phyloP scores from a whole-genome alignment of 2,888 invertebrate genomes.

The Tetragonisca angustula region DNA sequence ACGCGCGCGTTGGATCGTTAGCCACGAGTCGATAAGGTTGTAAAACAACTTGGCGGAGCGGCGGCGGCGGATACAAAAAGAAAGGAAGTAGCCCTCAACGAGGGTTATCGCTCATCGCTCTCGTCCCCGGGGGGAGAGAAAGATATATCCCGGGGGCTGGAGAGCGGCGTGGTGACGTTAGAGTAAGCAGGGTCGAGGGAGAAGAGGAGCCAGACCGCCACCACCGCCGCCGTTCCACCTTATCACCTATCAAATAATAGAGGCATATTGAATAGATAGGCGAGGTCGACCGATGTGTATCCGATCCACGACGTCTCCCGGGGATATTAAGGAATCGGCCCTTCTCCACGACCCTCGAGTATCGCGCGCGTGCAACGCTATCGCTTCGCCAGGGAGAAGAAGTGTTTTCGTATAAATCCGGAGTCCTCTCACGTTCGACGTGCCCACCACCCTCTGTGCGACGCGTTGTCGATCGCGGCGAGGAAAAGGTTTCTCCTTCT shows the following conservation, averaged over 20 bases:
- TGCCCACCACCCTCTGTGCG: constrained; percentile 3
- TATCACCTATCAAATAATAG: constrained; percentile 83
- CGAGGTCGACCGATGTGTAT: constrained; percentile 80
- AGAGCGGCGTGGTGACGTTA: constrained; percentile 51
- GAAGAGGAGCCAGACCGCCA: constrained; percentile 53
- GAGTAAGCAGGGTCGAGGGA: constrained; percentile 57
- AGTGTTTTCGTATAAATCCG: constrained; percentile 71
- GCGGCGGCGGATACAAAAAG: constrained; percentile 45
- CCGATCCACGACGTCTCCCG: constrained; percentile 77
- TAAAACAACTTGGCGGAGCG: constrained; percentile 47
- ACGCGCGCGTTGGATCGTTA: not conserved
- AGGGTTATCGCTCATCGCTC: constrained; percentile 77
- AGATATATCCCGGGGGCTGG: constrained; percentile 70
- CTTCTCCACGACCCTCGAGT: constrained; percentile 62
- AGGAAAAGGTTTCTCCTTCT: constrained; percentile 50
- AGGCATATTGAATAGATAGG: constrained; percentile 83
- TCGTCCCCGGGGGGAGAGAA: constrained; percentile 75
- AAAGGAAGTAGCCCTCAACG: constrained; percentile 37
- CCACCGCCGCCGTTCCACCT: constrained; percentile 72
- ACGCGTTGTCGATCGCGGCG: constrained; percentile 25
- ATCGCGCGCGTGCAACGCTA: constrained; percentile 44
- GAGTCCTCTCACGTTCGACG: constrained; percentile 62
- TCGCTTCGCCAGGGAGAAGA: constrained; percentile 38
- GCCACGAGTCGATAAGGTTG: constrained; percentile 23
- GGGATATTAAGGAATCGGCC: constrained; percentile 81